A percentile compares a stretch with the other conserved stretches of the same genome.
phyloP scores from a whole-genome alignment of 1,140 invertebrate genomes.

The Procambarus virginalis region DNA sequence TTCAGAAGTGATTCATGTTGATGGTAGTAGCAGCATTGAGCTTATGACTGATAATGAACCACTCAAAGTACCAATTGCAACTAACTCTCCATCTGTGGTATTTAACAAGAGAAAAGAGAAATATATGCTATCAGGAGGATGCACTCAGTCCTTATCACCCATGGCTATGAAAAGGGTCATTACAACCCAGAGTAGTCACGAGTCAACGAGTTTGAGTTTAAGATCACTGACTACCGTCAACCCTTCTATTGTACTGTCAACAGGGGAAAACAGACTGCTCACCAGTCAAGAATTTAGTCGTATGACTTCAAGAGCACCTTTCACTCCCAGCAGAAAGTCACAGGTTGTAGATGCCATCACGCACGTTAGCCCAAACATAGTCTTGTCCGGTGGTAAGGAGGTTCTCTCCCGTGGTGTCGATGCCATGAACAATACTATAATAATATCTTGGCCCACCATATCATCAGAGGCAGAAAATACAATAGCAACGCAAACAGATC shows the following conservation, averaged over 20 bases:
- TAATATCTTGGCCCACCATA: slow-evolving; percentile 55
- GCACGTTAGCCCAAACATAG: slow-evolving; percentile 35
- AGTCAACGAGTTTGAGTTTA: not conserved
- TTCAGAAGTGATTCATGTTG: slow-evolving; percentile 35
- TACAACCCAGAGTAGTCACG: not conserved
- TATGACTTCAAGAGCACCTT: not conserved
- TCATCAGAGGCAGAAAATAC: slow-evolving; percentile 19
- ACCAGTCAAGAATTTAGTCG: slow-evolving; percentile 12
- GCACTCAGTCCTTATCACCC: not conserved
- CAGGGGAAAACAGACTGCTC: slow-evolving; percentile 18
- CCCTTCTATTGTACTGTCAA: slow-evolving; percentile 39
- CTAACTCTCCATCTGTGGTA: not conserved
- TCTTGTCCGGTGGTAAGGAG: slow-evolving; percentile 35
- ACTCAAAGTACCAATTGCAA: not conserved
- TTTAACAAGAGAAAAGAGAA: slow-evolving; percentile 12
- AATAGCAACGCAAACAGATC: slow-evolving; percentile 48
- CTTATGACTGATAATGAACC: slow-evolving; percentile 18
- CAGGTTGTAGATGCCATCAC: slow-evolving; percentile 21
- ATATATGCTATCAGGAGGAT: not conserved
- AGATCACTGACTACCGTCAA: slow-evolving; percentile 14
- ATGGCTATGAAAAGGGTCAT: not conserved
- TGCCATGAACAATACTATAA: slow-evolving; percentile 41
- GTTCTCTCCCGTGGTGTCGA: slow-evolving; percentile 10
- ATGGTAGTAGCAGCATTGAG: slow-evolving; percentile 30
- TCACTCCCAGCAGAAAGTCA: slow-evolving; percentile 26